Percentiles rank a stretch among this genome's conserved stretches.
phyloP scores from a whole-genome alignment of 92 coral and sea anemone species.

The Pocillopora meandrina region DNA sequence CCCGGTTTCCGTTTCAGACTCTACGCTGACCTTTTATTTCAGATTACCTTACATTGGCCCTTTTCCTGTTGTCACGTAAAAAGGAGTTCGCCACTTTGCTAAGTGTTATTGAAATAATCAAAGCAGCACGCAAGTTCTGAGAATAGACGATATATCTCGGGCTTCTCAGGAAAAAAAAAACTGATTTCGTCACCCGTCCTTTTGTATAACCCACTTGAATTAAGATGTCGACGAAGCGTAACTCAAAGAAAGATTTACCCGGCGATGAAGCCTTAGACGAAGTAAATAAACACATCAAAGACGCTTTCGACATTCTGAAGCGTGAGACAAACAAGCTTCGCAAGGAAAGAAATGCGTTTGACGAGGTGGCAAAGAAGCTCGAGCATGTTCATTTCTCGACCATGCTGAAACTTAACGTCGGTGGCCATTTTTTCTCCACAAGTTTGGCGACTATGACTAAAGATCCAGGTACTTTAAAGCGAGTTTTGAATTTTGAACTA shows the following conservation, averaged over 20 bases:
- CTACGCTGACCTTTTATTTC: no score
- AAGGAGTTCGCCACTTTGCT: no score
- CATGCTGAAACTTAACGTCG: slow-evolving; percentile 62
- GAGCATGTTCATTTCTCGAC: slow-evolving; percentile 59
- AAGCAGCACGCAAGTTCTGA: no score
- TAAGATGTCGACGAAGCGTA: neutral
- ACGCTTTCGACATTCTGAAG: slow-evolving; percentile 5
- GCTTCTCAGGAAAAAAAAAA: no score
- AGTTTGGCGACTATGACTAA: slow-evolving; percentile 58
- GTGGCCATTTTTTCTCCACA: slow-evolving; percentile 69
- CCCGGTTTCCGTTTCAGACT: no score
- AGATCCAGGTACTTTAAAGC: slow-evolving; percentile 48
- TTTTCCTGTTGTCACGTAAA: no score
- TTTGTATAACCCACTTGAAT: no score
- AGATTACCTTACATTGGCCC: no score
- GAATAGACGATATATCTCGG: no score
- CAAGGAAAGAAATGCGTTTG: slow-evolving; percentile 49
- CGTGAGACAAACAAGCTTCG: slow-evolving; percentile 30
- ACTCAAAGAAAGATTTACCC: neutral
- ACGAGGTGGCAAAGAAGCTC: slow-evolving; percentile 64
- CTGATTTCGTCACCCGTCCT: no score
- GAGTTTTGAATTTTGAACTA: neutral
- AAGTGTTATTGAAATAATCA: no score
- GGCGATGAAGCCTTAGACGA: neutral
- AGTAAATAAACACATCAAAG: slow-evolving; percentile 5